phyloP scores from a whole-genome alignment of 2,888 invertebrate species.

The Drosophila koepferae region DNA sequence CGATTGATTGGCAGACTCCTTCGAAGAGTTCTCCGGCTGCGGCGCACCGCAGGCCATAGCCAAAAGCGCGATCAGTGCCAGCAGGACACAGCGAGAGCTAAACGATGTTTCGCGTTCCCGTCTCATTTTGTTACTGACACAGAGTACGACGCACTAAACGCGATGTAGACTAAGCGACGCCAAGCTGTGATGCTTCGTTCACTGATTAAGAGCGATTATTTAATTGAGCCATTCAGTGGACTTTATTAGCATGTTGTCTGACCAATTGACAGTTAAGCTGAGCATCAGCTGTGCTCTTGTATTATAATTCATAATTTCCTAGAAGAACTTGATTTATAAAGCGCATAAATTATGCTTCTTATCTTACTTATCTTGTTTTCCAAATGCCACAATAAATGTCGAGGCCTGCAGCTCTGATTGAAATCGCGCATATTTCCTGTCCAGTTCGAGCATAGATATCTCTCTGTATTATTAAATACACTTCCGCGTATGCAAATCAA shows the following conservation, averaged over 20 bases:
- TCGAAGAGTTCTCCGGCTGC: neutral
- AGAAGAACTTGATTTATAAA: constrained; percentile 52
- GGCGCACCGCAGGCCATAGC: constrained; percentile 20
- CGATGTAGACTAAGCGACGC: neutral
- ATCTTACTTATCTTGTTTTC: constrained; percentile 28
- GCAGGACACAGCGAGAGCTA: constrained; percentile 16
- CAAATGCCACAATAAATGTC: constrained; percentile 40
- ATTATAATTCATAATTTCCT: constrained; percentile 22
- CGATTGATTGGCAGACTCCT: neutral
- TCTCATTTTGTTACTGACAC: constrained; percentile 48
- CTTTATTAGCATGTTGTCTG: constrained; percentile 26
- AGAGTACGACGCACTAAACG: neutral
- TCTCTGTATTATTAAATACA: constrained; percentile 24
- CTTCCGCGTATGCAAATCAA: constrained; percentile 41
- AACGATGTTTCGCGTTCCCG: constrained; percentile 29
- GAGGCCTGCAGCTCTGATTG: constrained; percentile 18
- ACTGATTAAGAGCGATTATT: constrained; percentile 62
- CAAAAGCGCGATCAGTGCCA: constrained; percentile 19
- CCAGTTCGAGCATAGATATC: constrained; percentile 3
- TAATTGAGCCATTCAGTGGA: constrained; percentile 62
- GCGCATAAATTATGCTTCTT: constrained; percentile 52
- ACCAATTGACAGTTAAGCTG: constrained; percentile 28
- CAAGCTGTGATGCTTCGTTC: neutral
- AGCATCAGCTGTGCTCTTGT: neutral
- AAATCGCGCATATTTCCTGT: constrained; percentile 18